Conservation (phyloP, 2,797 vertebrate genomes). For the Acanthurus leucopareius region DNA sequence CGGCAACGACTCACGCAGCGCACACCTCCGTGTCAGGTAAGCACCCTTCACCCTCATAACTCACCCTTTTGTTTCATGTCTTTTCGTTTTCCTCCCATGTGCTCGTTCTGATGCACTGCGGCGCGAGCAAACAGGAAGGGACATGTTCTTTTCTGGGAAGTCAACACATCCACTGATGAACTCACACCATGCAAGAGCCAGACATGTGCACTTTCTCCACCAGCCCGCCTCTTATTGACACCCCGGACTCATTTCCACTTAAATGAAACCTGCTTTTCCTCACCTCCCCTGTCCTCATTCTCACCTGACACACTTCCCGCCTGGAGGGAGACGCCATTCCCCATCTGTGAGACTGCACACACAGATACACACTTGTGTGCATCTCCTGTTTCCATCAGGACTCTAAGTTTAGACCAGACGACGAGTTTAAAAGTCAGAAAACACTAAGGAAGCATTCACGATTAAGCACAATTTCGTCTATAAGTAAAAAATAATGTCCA, state of each 20-base stretch:
- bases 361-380: not conserved
- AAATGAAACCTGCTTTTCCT: slow-evolving; percentile 55
- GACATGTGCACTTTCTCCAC: not conserved
- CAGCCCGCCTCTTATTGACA: slow-evolving; percentile 47
- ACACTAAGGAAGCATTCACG: too few relatives aligned
- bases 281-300: slow-evolving; percentile 72
- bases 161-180: not conserved
- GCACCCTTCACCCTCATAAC: not conserved
- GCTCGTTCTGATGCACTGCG: slow-evolving; percentile 3
- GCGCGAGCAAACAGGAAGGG: slow-evolving; percentile 8
- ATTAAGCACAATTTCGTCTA: too few relatives aligned
- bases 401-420: too few relatives aligned
- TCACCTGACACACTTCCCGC: slow-evolving; percentile 61
- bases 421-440: too few relatives aligned
- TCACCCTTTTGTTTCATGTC: not conserved
- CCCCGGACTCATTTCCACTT: slow-evolving; percentile 69
- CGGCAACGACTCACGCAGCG: slow-evolving; percentile 94
- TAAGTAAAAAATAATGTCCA: too few relatives aligned
- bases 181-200: not conserved
- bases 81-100: not conserved
- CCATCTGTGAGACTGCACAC: slow-evolving; percentile 3
- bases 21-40: slow-evolving; percentile 95
- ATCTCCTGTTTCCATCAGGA: not conserved
- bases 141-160: slow-evolving; percentile 25
- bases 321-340: slow-evolving; percentile 25